Evolutionary conservation across 1,140 invertebrate genomes (phyloP).

Genomic region (Holotrichia oblita): DNA sequence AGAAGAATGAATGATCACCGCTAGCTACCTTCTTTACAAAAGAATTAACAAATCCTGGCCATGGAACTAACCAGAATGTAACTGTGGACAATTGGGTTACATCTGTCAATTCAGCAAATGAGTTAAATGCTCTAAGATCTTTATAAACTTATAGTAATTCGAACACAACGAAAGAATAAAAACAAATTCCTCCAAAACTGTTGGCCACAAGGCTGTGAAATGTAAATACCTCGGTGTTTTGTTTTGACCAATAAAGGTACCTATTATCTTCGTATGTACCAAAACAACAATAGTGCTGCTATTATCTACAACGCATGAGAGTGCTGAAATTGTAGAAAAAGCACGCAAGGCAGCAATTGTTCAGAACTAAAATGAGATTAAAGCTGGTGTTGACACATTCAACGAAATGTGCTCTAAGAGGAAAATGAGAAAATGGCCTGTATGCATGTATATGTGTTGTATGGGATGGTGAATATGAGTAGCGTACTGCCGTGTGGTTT

Average conservation of each 20-base stretch:
- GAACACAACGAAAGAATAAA: not conserved
- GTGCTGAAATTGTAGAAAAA: not conserved
- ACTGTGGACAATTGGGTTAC: not conserved
- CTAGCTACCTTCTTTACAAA: constrained; percentile 49
- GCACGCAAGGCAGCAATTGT: not conserved
- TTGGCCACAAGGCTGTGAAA: constrained; percentile 47
- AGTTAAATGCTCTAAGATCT: not conserved
- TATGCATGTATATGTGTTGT: too few relatives aligned
- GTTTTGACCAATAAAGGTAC: not conserved
- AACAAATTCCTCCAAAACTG: constrained; percentile 49
- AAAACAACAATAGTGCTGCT: constrained; percentile 48
- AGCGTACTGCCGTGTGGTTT: constrained; percentile 50
- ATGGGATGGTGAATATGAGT: constrained; percentile 52
- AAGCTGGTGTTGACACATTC: not conserved
- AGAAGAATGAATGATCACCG: too few relatives aligned
- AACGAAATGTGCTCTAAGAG: constrained; percentile 16
- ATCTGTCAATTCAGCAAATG: not conserved
- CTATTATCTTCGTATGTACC: constrained; percentile 48
- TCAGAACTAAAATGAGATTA: not conserved
- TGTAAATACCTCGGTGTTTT: not conserved
- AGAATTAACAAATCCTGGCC: constrained; percentile 47
- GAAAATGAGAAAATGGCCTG: too few relatives aligned
- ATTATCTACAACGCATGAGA: not conserved
- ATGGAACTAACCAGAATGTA: constrained; percentile 46
- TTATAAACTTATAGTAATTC: not conserved